Percentiles rank a stretch among this genome's conserved stretches.
These are phyloP conservation scores for Helicoverpa assulta DNA, from an alignment of 2,888 invertebrate genomes.

Conservation along the genomic window DNA sequence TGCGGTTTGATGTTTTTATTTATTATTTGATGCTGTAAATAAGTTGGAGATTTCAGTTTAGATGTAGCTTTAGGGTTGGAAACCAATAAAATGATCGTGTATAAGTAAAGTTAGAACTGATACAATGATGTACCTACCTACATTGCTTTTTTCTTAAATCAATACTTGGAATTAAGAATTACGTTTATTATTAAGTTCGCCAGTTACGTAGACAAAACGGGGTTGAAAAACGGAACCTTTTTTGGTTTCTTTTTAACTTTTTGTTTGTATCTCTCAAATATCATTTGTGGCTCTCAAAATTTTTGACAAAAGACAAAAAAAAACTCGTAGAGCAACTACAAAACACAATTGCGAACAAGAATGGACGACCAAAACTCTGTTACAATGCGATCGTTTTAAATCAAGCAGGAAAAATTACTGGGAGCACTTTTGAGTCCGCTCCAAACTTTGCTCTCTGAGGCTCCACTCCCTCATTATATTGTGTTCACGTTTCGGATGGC, in stretches of 20 bases:
- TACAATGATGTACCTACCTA: too few relatives aligned
- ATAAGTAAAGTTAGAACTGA: too few relatives aligned
- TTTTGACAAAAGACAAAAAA: slow-evolving; percentile 2
- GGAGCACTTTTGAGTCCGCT: slow-evolving; percentile 83
- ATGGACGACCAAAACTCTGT: slow-evolving; percentile 75
- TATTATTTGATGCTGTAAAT: slow-evolving; percentile 26
- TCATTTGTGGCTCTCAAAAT: not conserved
- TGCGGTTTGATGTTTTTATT: not conserved
- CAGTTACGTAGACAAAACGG: too few relatives aligned
- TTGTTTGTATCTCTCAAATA: not conserved
- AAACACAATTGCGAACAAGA: slow-evolving; percentile 58
- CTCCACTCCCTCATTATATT: slow-evolving; percentile 85
- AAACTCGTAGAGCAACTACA: slow-evolving; percentile 37
- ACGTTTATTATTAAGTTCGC: not conserved
- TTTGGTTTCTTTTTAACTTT: not conserved
- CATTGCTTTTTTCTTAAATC: too few relatives aligned
- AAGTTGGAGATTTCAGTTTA: not conserved
- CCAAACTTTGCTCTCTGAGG: slow-evolving; percentile 82
- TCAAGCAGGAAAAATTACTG: slow-evolving; percentile 87
- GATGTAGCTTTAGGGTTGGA: not conserved
- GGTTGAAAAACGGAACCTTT: not conserved
- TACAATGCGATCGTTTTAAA: slow-evolving; percentile 83
- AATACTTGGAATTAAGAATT: not conserved
- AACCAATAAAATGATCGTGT: too few relatives aligned
- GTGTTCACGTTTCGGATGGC: slow-evolving; percentile 83